Conservation (phyloP, 2,888 invertebrate species). For the Dolichopus griseipennis region DNA sequence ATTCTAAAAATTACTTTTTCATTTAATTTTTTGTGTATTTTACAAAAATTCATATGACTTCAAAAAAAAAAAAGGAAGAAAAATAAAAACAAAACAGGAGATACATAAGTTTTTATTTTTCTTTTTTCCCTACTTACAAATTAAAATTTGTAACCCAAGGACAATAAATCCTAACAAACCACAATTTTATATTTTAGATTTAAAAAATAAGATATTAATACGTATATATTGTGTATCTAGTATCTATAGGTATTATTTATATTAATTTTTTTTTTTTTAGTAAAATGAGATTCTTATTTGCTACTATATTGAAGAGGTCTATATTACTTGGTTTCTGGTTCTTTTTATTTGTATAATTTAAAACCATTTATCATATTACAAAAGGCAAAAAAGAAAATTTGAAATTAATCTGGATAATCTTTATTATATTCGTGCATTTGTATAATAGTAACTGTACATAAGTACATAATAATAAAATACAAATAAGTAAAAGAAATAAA, state of each 20-base stretch:
- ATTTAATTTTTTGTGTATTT: no score
- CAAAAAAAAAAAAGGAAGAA: no score
- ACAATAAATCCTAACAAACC: not conserved
- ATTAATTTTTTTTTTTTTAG: no score
- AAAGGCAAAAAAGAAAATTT: not conserved
- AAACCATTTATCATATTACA: not conserved
- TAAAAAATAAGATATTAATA: no score
- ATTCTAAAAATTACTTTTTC: no score
- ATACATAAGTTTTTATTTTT: no score
- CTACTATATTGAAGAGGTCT: not conserved
- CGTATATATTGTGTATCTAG: no score
- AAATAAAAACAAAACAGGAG: no score
- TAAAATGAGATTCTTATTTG: no score
- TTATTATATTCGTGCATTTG: not conserved
- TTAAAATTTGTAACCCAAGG: not conserved
- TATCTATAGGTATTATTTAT: no score
- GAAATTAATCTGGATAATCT: conserved; percentile 1
- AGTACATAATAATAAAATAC: not conserved
- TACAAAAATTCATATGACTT: no score
- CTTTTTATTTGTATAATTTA: not conserved
- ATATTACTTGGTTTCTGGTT: not conserved
- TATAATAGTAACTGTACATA: not conserved
- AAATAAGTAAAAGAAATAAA: not conserved
- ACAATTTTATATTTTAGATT: not conserved
- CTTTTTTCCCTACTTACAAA: not conserved